Percentiles rank a stretch among this genome's conserved stretches.
Evolutionary conservation across 1,140 invertebrate species (phyloP).

Genomic region (Neuroterus valhalla): DNA sequence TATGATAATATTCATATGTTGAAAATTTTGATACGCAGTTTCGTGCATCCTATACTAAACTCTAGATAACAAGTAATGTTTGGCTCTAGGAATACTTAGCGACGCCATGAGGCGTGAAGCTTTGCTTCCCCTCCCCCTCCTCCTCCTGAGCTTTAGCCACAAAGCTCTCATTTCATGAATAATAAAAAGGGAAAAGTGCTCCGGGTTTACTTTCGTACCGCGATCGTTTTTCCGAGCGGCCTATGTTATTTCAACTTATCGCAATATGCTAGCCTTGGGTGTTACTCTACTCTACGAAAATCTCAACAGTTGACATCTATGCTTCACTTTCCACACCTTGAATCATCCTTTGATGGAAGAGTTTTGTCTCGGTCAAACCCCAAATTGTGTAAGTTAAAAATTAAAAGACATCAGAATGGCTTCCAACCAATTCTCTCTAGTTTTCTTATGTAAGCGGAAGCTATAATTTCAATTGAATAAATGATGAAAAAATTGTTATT

Average conservation of each 20-base stretch:
- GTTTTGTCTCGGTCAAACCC: background rate
- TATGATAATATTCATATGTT: background rate
- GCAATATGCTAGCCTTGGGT: conserved; percentile 67
- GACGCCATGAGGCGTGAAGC: conserved; percentile 52
- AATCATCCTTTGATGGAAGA: conserved; percentile 8
- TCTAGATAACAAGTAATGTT: conserved; percentile 51
- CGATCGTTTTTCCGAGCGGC: conserved; percentile 66
- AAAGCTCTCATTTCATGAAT: conserved; percentile 72
- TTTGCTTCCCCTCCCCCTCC: conserved; percentile 48
- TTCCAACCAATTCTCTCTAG: background rate
- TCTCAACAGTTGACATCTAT: conserved; percentile 50
- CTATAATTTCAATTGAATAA: too few relatives aligned
- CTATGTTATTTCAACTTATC: conserved; percentile 71
- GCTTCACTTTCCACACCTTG: background rate
- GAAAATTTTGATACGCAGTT: conserved; percentile 20
- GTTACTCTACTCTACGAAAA: conserved; percentile 43
- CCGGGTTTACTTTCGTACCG: conserved; percentile 58
- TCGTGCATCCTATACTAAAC: conserved; percentile 37
- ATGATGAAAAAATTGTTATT: too few relatives aligned
- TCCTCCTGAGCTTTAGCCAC: conserved; percentile 53
- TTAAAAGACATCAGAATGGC: background rate
- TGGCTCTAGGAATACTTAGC: conserved; percentile 51
- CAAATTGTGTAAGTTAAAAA: background rate
- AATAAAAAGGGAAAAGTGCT: conserved; percentile 73
- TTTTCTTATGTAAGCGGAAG: background rate